These are phyloP conservation scores for Eulemur albifrons DNA, from an alignment of 2,797 vertebrate genomes.

Conservation along the genomic window DNA sequence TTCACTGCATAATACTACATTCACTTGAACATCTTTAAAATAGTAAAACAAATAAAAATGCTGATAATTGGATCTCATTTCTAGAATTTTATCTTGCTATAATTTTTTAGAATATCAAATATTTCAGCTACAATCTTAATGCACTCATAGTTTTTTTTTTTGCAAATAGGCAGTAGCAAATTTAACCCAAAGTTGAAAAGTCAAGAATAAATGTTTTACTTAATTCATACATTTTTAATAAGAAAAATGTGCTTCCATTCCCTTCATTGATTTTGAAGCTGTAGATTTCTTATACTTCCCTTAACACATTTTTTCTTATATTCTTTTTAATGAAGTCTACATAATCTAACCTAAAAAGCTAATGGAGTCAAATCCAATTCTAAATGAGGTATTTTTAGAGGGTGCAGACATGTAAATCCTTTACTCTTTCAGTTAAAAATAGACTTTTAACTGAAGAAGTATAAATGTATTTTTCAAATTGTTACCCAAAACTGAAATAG, in stretches of 20 bases:
- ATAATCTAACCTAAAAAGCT: constrained; percentile 20
- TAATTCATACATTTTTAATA: constrained; percentile 22
- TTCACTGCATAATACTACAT: background rate
- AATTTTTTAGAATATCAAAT: background rate
- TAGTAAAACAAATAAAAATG: background rate
- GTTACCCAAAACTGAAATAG: background rate
- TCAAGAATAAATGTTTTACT: background rate
- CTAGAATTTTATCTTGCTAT: background rate
- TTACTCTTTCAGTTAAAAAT: constrained; percentile 18
- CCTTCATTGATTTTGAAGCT: background rate
- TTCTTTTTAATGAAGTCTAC: constrained; percentile 17
- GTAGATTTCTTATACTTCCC: background rate
- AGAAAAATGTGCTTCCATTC: background rate
- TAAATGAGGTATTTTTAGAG: background rate
- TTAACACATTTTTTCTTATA: background rate
- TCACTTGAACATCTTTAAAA: background rate
- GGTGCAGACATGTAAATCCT: background rate
- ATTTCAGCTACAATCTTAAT: background rate
- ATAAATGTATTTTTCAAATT: background rate
- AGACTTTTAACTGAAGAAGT: background rate
- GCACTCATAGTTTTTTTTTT: background rate
- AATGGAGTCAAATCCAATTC: background rate
- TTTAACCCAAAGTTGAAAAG: background rate
- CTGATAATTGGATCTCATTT: background rate
- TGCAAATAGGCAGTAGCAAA: background rate